Percentiles rank a stretch among this genome's conserved stretches.
Evolutionary conservation across 2,113 vertebrate genomes (phyloP).

Genomic region (Alaudala cheleensis): DNA sequence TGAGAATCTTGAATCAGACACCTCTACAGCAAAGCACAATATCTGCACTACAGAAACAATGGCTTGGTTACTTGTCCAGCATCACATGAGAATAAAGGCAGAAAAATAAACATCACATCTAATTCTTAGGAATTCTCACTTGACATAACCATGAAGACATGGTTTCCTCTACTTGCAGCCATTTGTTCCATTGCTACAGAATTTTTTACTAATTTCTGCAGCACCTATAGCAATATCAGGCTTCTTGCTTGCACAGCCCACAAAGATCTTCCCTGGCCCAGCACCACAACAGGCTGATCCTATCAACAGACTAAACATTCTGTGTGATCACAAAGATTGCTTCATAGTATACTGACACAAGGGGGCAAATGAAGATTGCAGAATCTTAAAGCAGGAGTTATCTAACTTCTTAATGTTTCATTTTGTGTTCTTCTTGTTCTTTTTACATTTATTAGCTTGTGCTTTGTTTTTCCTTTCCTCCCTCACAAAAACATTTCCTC

Average conservation of each 20-base stretch:
- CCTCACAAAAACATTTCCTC: background rate
- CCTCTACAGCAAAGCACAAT: background rate
- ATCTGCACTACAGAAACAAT: background rate
- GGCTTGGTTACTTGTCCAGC: background rate
- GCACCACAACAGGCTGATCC: background rate
- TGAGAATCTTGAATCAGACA: background rate
- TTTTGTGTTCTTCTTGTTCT: background rate
- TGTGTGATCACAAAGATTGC: background rate
- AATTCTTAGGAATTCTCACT: background rate
- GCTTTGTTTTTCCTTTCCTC: accelerated
- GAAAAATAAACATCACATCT: background rate
- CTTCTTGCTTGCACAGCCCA: background rate
- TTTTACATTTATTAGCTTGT: background rate
- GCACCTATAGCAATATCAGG: background rate
- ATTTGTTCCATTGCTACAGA: background rate
- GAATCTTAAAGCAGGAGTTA: background rate
- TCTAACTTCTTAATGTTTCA: background rate
- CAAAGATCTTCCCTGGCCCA: background rate
- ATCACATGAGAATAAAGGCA: background rate
- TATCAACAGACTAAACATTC: background rate
- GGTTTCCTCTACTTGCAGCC: background rate
- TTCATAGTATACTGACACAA: conserved; percentile 29
- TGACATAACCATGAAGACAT: background rate
- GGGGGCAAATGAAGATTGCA: conserved; percentile 40
- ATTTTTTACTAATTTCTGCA: background rate